Percentiles rank a stretch among this genome's conserved stretches.
Evolutionary conservation across 2,888 invertebrate genomes (phyloP).

Genomic region (Tachina fera): DNA sequence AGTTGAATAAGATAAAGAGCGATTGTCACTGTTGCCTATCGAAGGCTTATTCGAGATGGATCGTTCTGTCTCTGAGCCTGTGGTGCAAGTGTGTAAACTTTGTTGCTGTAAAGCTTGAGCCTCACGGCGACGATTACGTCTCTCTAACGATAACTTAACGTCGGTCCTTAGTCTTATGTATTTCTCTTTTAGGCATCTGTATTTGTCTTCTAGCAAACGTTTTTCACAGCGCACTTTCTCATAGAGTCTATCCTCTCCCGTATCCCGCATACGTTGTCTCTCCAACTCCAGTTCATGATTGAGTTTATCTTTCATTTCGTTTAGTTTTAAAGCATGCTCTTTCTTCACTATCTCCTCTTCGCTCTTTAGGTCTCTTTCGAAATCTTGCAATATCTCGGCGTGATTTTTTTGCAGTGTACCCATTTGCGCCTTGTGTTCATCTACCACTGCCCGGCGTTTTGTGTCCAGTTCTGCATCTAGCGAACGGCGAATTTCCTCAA

Average conservation of each 20-base stretch:
- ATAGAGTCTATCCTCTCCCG: slow-evolving; percentile 83
- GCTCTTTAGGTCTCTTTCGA: slow-evolving; percentile 82
- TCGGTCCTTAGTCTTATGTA: slow-evolving; percentile 91
- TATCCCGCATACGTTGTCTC: slow-evolving; percentile 81
- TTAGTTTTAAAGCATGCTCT: slow-evolving; percentile 87
- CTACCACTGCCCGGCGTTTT: slow-evolving; percentile 84
- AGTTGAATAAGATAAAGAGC: slow-evolving; percentile 78
- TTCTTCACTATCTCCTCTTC: slow-evolving; percentile 88
- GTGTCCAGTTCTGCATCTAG: slow-evolving; percentile 83
- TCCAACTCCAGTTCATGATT: slow-evolving; percentile 85
- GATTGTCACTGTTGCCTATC: slow-evolving; percentile 83
- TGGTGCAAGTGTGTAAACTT: slow-evolving; percentile 85
- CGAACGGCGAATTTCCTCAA: slow-evolving; percentile 80
- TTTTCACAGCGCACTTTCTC: slow-evolving; percentile 89
- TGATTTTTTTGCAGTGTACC: slow-evolving; percentile 81
- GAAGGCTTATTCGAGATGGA: slow-evolving; percentile 89
- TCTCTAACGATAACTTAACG: slow-evolving; percentile 90
- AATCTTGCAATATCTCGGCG: slow-evolving; percentile 80
- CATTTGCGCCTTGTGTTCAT: slow-evolving; percentile 83
- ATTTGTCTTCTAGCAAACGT: slow-evolving; percentile 90
- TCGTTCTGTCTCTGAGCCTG: slow-evolving; percentile 91
- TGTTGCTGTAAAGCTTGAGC: slow-evolving; percentile 83
- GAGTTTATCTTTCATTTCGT: slow-evolving; percentile 86
- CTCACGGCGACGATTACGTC: slow-evolving; percentile 87
- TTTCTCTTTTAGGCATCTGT: slow-evolving; percentile 91